These are phyloP conservation scores for Calameuta idolon DNA, from an alignment of 2,888 invertebrate species.

Conservation along the genomic window DNA sequence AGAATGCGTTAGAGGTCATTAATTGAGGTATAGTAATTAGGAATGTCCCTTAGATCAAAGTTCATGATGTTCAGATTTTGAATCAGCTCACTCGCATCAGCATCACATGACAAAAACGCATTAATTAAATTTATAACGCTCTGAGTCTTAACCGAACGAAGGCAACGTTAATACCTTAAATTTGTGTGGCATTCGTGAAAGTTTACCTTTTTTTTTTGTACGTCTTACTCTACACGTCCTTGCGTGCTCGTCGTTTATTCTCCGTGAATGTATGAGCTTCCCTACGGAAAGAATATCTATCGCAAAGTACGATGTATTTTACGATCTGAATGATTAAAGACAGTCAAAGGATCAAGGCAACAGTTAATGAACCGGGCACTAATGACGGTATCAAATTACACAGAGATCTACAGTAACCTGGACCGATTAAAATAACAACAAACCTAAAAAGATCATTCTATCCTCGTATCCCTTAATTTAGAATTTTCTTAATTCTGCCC, in stretches of 20 bases:
- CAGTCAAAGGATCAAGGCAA: background rate
- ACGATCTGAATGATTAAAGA: background rate
- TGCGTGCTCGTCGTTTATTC: background rate
- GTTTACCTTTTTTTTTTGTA: background rate
- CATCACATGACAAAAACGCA: background rate
- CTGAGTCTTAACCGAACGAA: background rate
- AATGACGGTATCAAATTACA: background rate
- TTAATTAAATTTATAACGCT: background rate
- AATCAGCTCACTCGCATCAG: background rate
- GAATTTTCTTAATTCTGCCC: background rate
- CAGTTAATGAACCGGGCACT: background rate
- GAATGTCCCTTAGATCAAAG: background rate
- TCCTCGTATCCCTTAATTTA: background rate
- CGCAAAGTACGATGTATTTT: background rate
- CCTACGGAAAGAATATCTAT: background rate
- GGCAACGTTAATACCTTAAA: background rate
- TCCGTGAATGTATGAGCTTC: background rate
- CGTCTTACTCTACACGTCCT: background rate
- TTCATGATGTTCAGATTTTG: background rate
- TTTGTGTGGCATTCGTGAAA: background rate
- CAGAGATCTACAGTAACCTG: background rate
- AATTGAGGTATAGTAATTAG: background rate
- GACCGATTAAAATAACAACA: background rate
- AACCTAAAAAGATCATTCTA: background rate
- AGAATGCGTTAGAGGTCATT: background rate